Evolutionary conservation across 1,140 invertebrate species (phyloP).

Genomic region (Spodoptera litura): DNA sequence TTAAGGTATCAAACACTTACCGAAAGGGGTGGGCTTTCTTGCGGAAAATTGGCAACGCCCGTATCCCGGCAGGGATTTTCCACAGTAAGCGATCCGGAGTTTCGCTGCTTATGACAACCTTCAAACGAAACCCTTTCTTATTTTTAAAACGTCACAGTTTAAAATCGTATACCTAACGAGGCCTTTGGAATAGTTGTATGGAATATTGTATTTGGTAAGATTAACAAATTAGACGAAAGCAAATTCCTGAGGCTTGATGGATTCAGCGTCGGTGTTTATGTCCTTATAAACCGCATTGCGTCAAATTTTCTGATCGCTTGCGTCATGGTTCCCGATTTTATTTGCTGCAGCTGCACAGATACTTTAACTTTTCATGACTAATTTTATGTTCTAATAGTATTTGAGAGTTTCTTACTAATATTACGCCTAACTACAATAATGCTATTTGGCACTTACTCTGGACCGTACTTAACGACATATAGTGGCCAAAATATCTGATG

Average conservation of each 20-base stretch:
- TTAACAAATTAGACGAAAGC: slow-evolving; percentile 46
- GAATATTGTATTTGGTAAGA: slow-evolving; percentile 26
- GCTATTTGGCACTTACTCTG: too few relatives aligned
- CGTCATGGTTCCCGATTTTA: not conserved
- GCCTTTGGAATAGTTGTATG: slow-evolving; percentile 30
- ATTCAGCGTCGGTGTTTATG: slow-evolving; percentile 16
- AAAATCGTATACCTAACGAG: not conserved
- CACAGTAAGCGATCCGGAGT: slow-evolving; percentile 33
- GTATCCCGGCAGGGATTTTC: slow-evolving; percentile 34
- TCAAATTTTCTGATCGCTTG: not conserved
- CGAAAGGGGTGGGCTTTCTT: slow-evolving; percentile 44
- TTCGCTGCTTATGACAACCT: not conserved
- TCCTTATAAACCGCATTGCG: slow-evolving; percentile 29
- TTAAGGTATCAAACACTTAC: slow-evolving; percentile 50
- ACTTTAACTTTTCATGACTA: not conserved
- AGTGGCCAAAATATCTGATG: too few relatives aligned
- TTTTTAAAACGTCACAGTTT: not conserved
- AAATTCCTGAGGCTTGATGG: slow-evolving; percentile 9
- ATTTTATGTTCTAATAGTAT: not conserved
- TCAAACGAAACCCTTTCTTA: slow-evolving; percentile 7
- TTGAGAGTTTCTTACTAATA: not conserved
- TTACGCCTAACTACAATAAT: not conserved
- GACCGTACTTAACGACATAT: too few relatives aligned
- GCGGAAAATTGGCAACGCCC: slow-evolving; percentile 51
- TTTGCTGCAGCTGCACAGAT: not conserved